Conservation (phyloP, 2,797 vertebrate species). For the Argyrosomus regius region DNA sequence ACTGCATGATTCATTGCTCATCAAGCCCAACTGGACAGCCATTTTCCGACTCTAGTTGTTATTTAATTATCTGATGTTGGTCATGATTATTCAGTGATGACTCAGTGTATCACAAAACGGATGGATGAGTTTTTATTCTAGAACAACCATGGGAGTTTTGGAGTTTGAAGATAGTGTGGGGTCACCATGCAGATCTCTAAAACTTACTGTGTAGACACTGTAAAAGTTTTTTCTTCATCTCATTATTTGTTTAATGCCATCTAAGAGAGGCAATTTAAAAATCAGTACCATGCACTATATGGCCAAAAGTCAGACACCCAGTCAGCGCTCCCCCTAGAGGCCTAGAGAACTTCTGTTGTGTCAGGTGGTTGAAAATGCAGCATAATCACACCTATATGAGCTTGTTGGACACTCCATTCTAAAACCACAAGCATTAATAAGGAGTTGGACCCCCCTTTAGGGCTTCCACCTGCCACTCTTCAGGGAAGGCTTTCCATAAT, state of each 20-base stretch:
- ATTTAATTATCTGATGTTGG: slow-evolving; percentile 25
- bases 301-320: not conserved
- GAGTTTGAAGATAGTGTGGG: not conserved
- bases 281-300: not conserved
- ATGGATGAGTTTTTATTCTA: not conserved
- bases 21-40: slow-evolving; percentile 33
- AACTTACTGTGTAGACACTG: not conserved
- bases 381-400: not conserved
- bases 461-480: too few species aligned
- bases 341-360: too few species aligned
- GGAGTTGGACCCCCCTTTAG: too few species aligned
- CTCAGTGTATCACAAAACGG: not conserved
- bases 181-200: not conserved
- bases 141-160: not conserved
- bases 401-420: not conserved
- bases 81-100: slow-evolving; percentile 25
- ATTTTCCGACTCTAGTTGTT: slow-evolving; percentile 3
- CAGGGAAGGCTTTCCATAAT: too few species aligned
- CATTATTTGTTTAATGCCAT: not conserved
- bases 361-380: too few species aligned
- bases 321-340: too few species aligned
- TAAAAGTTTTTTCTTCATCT: not conserved
- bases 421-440: too few species aligned
- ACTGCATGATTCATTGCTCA: slow-evolving; percentile 52
- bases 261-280: not conserved